phyloP scores from a whole-genome alignment of 2,113 vertebrate genomes.

The Balaeniceps rex region DNA sequence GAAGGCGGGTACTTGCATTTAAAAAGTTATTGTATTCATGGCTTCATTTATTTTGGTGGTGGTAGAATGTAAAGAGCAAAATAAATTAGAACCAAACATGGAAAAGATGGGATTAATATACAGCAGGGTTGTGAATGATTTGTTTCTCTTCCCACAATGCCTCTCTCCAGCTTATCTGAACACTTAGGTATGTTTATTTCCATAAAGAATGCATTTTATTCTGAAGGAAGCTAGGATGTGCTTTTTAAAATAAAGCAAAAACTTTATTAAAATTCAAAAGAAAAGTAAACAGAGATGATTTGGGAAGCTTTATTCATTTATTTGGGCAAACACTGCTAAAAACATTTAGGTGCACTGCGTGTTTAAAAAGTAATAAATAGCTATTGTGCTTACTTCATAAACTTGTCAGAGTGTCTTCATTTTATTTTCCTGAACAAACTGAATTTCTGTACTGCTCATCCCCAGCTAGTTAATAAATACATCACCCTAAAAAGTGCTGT shows the following conservation, averaged over 20 bases:
- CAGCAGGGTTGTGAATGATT: constrained; percentile 50
- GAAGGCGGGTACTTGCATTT: constrained; percentile 5
- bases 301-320: constrained; percentile 74
- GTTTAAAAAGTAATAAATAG: constrained; percentile 87
- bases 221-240: background rate
- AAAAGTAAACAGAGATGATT: constrained; percentile 66
- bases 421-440: constrained; percentile 91
- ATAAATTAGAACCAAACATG: constrained; percentile 62
- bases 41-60: constrained; percentile 29
- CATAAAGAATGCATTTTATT: constrained; percentile 48
- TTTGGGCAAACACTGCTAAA: constrained; percentile 74
- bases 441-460: constrained; percentile 82
- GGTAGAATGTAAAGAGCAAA: constrained; percentile 46
- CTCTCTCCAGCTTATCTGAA: constrained; percentile 65
- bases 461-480: constrained; percentile 93
- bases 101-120: constrained; percentile 60
- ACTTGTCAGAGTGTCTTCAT: constrained; percentile 92
- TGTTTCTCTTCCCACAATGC: constrained; percentile 63
- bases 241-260: constrained; percentile 63
- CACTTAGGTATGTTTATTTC: constrained; percentile 69
- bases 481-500: constrained; percentile 94
- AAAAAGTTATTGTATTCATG: constrained; percentile 37
- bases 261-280: constrained; percentile 75
- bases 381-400: constrained; percentile 93
- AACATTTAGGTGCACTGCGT: constrained; percentile 68